Conservation (phyloP, 2,113 vertebrate genomes). For the Triplophysa rosa region DNA sequence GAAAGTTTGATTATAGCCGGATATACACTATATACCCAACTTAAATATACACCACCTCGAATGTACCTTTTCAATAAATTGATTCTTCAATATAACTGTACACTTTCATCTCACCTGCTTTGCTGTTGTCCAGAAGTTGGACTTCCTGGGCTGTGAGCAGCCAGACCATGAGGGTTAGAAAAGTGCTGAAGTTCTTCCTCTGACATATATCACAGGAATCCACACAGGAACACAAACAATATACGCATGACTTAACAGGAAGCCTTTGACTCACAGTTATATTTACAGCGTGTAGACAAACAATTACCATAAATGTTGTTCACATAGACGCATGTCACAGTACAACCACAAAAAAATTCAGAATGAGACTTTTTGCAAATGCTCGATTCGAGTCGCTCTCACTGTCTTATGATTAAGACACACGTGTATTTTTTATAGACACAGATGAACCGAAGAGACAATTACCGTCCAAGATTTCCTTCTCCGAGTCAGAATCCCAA, state of each 20-base stretch:
- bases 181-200: slow-evolving; percentile 81
- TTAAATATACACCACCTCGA: background rate
- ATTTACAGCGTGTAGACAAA: slow-evolving; percentile 32
- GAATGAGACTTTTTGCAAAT: background rate
- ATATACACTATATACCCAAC: background rate
- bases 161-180: slow-evolving; percentile 81
- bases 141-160: slow-evolving; percentile 79
- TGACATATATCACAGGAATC: slow-evolving; percentile 64
- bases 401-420: background rate
- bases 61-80: slow-evolving; percentile 10
- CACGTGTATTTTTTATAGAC: background rate
- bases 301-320: slow-evolving; percentile 20
- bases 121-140: slow-evolving; percentile 67
- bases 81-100: background rate
- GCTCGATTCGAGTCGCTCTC: background rate
- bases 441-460: background rate
- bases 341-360: slow-evolving; percentile 10
- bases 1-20: background rate
- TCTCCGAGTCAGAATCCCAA: slow-evolving; percentile 82
- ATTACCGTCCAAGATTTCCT: slow-evolving; percentile 73
- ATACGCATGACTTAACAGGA: slow-evolving; percentile 36
- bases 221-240: slow-evolving; percentile 55
- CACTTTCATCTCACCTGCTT: slow-evolving; percentile 30
- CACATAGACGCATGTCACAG: slow-evolving; percentile 13
- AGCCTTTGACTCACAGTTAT: slow-evolving; percentile 39